These are phyloP conservation scores for Anticlea derivata DNA, from an alignment of 2,888 invertebrate species.

Conservation along the genomic window DNA sequence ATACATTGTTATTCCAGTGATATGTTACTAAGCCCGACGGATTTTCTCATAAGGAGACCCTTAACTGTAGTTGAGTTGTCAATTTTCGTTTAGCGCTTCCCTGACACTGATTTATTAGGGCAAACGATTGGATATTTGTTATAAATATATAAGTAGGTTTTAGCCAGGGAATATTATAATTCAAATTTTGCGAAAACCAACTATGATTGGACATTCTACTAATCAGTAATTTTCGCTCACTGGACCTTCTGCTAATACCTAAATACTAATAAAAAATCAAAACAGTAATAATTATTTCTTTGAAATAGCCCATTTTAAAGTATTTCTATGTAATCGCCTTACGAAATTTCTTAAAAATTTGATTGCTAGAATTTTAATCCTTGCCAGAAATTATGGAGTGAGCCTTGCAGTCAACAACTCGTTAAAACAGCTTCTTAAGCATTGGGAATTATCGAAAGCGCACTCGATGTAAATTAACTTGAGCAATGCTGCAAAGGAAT, in stretches of 20 bases:
- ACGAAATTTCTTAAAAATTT: no score
- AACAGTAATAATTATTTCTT: no score
- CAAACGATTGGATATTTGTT: constrained; percentile 43
- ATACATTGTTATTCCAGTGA: constrained; percentile 27
- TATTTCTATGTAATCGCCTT: no score
- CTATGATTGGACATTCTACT: no score
- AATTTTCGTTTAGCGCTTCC: constrained; percentile 61
- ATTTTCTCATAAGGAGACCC: constrained; percentile 32
- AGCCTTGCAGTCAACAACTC: constrained; percentile 42
- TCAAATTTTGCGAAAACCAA: no score
- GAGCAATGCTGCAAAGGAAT: constrained; percentile 39
- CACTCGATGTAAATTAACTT: constrained; percentile 60
- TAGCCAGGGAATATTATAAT: no score
- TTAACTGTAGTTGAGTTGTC: constrained; percentile 58
- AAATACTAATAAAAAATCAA: no score
- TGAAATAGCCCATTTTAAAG: no score
- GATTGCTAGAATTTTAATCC: not conserved
- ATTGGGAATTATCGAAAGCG: constrained; percentile 54
- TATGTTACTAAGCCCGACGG: constrained; percentile 40
- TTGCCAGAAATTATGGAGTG: not conserved
- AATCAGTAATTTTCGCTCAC: no score
- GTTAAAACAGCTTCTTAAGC: constrained; percentile 45
- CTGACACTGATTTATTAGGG: constrained; percentile 59
- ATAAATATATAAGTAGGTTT: no score
- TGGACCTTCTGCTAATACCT: no score